Evolutionary conservation across 2,888 invertebrate genomes (phyloP), one percentile per base, ranked within the genome.

Genomic region (Monoplex corrugatus): DNA sequence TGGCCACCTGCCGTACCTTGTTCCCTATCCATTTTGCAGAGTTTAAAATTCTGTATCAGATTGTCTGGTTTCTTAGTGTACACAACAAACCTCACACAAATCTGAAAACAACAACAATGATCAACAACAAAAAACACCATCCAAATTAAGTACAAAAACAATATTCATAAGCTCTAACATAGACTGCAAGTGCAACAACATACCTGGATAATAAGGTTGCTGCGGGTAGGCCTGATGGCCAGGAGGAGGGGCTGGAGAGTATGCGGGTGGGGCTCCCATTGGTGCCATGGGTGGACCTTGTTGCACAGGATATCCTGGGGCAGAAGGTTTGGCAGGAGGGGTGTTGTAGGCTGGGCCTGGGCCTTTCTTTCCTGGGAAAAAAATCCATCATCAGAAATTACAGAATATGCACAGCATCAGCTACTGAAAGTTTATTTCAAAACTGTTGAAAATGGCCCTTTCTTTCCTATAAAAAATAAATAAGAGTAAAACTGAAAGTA

Each of bases 281-380:
- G 68, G 68, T 35, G 86, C 35, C 32, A 43, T 23, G 10, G 38
- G 87, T 78, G 44, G 90, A 63, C 43, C 89, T 89, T 78, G 89
- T 87, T n/a, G 90, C 72, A 44, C 85, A 50, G 35, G 88, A 89
- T 72, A 89, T 1, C 35, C 72, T 23, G 89, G 35, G 63, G 84
- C 40, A 28, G 43, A 50, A 57, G 84, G 82, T 23, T 72, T 35
- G 28, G 50, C 28, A n/a, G 44, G 63, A 23, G 32, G n/a, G 6
- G 87, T 89, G 50, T 28, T 28, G 86, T 86, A 86, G 38, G 86
- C 63, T 0, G 86, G 86, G 19, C 32, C 19, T 10, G 86, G 86
- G 32, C 86, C 86, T 68, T 86, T 63, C 44, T 86, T 86, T 32
- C 57, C 85, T 85, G 85, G 6, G 6, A 32, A 85, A 35, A 32